These are phyloP conservation scores for Plectrocnemia conspersa DNA, from an alignment of 1,140 invertebrate species.

Conservation along the genomic window DNA sequence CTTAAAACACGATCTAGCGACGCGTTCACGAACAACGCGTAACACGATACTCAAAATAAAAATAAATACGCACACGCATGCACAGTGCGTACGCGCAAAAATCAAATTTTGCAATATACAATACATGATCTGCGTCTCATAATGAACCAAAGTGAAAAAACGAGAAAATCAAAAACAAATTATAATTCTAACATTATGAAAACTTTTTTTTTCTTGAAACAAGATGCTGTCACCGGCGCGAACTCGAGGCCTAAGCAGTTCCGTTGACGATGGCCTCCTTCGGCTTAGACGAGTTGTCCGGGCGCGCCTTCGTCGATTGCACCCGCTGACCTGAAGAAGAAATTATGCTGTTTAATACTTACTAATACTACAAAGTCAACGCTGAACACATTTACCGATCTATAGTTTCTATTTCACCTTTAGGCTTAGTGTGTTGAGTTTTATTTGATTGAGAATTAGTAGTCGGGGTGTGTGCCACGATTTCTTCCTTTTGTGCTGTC, in stretches of 20 bases:
- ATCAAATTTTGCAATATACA: too few species aligned
- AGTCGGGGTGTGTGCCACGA: slow-evolving; percentile 3
- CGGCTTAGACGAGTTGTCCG: slow-evolving; percentile 49
- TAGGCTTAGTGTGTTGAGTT: slow-evolving; percentile 7
- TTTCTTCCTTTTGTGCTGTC: slow-evolving; percentile 1
- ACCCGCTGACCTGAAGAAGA: slow-evolving; percentile 27
- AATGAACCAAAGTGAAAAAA: slow-evolving; percentile 13
- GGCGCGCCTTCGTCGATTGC: slow-evolving; percentile 39
- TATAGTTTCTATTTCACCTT: too few species aligned
- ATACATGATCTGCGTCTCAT: slow-evolving; percentile 16
- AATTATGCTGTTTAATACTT: too few species aligned
- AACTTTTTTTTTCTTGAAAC: slow-evolving; percentile 22
- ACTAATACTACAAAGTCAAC: too few species aligned
- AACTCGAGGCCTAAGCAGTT: slow-evolving; percentile 39
- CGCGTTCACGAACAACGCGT: too few species aligned
- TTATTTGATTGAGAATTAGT: slow-evolving; percentile 13
- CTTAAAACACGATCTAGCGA: too few species aligned
- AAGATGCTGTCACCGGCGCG: slow-evolving; percentile 13
- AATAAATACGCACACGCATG: too few species aligned
- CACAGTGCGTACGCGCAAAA: too few species aligned
- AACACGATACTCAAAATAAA: too few species aligned
- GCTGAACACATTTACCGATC: too few species aligned
- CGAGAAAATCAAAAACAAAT: slow-evolving; percentile 25
- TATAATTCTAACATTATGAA: slow-evolving; percentile 31
- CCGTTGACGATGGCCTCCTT: slow-evolving; percentile 60